Evolutionary conservation across 2,797 vertebrate genomes (phyloP).

Genomic region (Hephaestus fuliginosus): DNA sequence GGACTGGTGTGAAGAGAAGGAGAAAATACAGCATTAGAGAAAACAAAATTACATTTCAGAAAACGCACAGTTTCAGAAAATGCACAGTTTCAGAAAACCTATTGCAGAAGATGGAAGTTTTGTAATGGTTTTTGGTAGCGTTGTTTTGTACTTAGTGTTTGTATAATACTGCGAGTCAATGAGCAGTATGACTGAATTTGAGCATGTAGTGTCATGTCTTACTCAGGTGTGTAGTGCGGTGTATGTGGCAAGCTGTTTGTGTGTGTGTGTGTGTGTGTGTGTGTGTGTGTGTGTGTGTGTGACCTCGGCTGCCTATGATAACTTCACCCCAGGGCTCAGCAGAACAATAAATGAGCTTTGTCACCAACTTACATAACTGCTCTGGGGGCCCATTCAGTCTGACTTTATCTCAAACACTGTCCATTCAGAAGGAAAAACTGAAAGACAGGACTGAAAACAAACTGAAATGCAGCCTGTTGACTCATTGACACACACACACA

Average conservation of each 20-base stretch:
- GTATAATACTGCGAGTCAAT: neutral
- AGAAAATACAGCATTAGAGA: neutral
- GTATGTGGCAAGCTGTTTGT: constrained; percentile 19
- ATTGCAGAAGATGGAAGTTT: neutral
- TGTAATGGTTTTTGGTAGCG: neutral
- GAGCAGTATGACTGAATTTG: neutral
- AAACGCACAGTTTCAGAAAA: neutral
- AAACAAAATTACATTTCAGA: neutral
- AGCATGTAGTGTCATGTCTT: constrained; percentile 3
- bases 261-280: neutral
- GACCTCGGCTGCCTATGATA: constrained; percentile 61
- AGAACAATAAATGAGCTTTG: constrained; percentile 76
- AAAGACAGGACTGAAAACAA: constrained; percentile 57
- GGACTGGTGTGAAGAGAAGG: neutral
- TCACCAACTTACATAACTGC: constrained; percentile 73
- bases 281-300: constrained; percentile 8
- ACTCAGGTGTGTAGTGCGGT: neutral
- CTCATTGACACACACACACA: constrained; percentile 22
- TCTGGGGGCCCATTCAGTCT: constrained; percentile 54
- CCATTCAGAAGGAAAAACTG: constrained; percentile 52
- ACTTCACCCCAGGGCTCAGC: constrained; percentile 52
- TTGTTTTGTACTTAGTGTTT: neutral
- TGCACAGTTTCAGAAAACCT: neutral
- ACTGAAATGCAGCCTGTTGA: constrained; percentile 44
- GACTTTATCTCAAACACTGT: constrained; percentile 65